Base-by-base conservation (phyloP, 2,113 vertebrate species). In the Vireo altiloquus region DNA sequence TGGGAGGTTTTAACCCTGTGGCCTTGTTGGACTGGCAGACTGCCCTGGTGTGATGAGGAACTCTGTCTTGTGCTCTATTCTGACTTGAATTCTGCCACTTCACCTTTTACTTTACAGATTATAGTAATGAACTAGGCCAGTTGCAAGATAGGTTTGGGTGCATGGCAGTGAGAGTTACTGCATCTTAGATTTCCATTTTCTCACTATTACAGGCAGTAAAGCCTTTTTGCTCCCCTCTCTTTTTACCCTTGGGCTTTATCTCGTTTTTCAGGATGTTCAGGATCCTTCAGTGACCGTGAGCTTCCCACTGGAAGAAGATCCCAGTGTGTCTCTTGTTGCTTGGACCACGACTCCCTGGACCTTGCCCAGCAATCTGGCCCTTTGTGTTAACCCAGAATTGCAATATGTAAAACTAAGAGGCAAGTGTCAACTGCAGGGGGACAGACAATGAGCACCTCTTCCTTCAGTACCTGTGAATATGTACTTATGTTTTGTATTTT, bases 311-410 rank as follows among this genome's bases (percentile, higher is more conserved):
- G 96, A 99, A 37, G 99, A 99, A 75, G 98, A 99, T 92, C 97
- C 98, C 89, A 96, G 77, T 17, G 87, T 99, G 77, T 97, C 98
- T 86, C 97, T 99, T 75, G 98, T 99, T 69, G 99, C 99, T 75
- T 99, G 99, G 99, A 99, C 99, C 56, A 99, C 99, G 42, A 99
- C 99, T 21, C 99, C 99, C 4, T 99, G 99, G 99, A 99, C 99
- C 40, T 97, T 99, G 50, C 99, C 99, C 15, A 99, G 99, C 96
- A 99, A 99, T 84, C 92, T 99, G 96, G 98, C 99, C 27, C 96
- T 99, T 10, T 99, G 99, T 33, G 99, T 99, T 71, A 99, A 99
- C 92, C 98, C 99, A 1, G 99, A 99, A 19, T 88, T 99, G 39
- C 91, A 98, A 0, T 99, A 99, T 61, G 98, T 99, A 30, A 99